Conservation (phyloP, 2,888 invertebrate species). For the Saturnia pavonia region DNA sequence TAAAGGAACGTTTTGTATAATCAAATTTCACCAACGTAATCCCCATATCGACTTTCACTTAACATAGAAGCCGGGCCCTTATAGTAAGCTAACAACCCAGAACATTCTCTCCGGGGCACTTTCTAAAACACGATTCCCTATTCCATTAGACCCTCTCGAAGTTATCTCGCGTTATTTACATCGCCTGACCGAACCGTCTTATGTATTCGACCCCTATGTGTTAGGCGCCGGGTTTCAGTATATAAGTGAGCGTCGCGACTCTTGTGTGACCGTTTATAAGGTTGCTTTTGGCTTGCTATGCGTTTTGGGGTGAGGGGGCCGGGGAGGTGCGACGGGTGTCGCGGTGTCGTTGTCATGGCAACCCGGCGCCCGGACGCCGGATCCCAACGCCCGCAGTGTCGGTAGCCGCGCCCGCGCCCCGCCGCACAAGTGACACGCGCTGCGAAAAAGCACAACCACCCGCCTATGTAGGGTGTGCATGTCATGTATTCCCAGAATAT, state of each 20-base stretch:
- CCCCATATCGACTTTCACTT: constrained; percentile 76
- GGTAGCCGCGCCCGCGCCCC: constrained; percentile 78
- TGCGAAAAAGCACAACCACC: constrained; percentile 81
- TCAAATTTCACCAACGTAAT: constrained; percentile 68
- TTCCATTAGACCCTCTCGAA: constrained; percentile 80
- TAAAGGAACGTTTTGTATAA: constrained; percentile 61
- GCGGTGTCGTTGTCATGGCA: constrained; percentile 82
- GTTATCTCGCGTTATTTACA: constrained; percentile 81
- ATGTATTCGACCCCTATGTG: constrained; percentile 76
- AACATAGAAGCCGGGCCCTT: constrained; percentile 58
- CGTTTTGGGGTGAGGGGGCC: constrained; percentile 26
- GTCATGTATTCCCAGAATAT: constrained; percentile 18
- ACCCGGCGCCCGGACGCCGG: constrained; percentile 84
- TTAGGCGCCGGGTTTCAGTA: constrained; percentile 45
- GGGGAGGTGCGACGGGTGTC: constrained; percentile 61
- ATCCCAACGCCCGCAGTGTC: constrained; percentile 83
- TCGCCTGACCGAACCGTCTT: constrained; percentile 80
- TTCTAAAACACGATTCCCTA: constrained; percentile 78
- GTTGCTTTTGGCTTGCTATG: constrained; percentile 50
- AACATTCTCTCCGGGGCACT: constrained; percentile 77
- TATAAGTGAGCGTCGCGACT: constrained; percentile 67
- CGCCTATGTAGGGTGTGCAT: constrained; percentile 45
- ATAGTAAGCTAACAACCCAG: constrained; percentile 63
- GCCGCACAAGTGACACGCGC: constrained; percentile 80
- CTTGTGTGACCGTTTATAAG: constrained; percentile 55